Evolutionary conservation across 2,888 invertebrate species (phyloP).

Genomic region (Dromius quadrimaculatus): DNA sequence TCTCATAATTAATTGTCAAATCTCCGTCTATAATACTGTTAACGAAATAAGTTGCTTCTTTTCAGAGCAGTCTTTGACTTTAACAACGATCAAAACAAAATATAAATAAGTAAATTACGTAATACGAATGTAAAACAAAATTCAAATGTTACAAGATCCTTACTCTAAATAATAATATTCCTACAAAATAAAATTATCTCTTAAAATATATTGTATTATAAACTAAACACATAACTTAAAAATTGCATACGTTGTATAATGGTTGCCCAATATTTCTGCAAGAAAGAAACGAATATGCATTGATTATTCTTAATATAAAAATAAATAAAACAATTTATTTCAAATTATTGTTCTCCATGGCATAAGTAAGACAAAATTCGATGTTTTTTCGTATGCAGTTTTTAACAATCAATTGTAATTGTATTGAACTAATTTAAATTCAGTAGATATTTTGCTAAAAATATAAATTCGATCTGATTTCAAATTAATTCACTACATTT

Average conservation of each 20-base stretch:
- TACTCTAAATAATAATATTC: constrained; percentile 41
- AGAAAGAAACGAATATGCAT: constrained; percentile 40
- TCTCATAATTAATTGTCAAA: too few relatives aligned
- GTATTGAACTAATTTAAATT: not conserved
- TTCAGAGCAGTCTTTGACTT: constrained; percentile 50
- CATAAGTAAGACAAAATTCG: constrained; percentile 34
- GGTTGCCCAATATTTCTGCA: constrained; percentile 33
- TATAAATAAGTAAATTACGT: constrained; percentile 48
- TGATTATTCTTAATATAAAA: constrained; percentile 35
- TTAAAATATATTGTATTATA: constrained; percentile 46
- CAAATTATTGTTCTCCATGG: constrained; percentile 26
- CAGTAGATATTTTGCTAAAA: constrained; percentile 26
- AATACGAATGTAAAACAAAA: constrained; percentile 42
- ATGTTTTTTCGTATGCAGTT: constrained; percentile 17
- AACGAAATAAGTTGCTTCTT: constrained; percentile 33
- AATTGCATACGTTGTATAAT: constrained; percentile 44
- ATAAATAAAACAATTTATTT: constrained; percentile 40
- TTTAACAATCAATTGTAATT: constrained; percentile 1
- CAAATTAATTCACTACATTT: not conserved
- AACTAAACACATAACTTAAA: constrained; percentile 52
- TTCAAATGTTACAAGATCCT: constrained; percentile 40
- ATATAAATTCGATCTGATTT: constrained; percentile 14
- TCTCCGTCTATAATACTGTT: too few relatives aligned
- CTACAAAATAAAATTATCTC: constrained; percentile 52
- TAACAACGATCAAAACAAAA: constrained; percentile 41